A percentile compares a stretch with the other conserved stretches of the same genome.
These are phyloP conservation scores for Picus viridis DNA, from an alignment of 2,797 vertebrate genomes.

Conservation along the genomic window DNA sequence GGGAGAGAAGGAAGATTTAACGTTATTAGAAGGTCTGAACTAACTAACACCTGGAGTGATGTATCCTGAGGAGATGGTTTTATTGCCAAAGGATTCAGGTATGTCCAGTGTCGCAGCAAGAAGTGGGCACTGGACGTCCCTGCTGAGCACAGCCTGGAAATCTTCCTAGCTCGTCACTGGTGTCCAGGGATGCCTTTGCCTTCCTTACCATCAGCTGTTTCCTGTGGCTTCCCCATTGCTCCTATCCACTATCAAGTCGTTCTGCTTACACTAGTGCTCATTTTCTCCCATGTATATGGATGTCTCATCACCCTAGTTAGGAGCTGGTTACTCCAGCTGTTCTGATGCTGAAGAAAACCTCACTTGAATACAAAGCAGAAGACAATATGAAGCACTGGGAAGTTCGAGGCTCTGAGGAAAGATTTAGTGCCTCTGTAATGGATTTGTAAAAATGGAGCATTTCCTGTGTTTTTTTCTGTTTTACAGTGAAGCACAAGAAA, in stretches of 20 bases:
- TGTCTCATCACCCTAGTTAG: not conserved
- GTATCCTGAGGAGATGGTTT: not conserved
- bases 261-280: rapidly evolving
- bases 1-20: not conserved
- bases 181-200: not conserved
- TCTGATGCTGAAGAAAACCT: not conserved
- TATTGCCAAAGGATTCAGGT: not conserved
- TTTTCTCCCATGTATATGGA: not conserved
- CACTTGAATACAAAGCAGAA: not conserved
- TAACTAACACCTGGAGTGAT: not conserved
- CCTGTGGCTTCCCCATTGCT: not conserved
- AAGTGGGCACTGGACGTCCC: rapidly evolving
- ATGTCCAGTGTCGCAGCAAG: not conserved
- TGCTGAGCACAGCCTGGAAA: not conserved
- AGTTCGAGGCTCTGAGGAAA: not conserved
- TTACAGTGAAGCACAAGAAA: not conserved
- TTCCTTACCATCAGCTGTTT: not conserved
- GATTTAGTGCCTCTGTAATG: not conserved
- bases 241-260: not conserved
- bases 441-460: not conserved
- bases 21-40: not conserved
- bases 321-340: not conserved
- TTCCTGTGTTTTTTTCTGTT: not conserved
- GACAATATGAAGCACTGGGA: not conserved
- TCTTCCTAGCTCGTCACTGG: not conserved